A percentile compares a stretch with the other conserved stretches of the same genome.
phyloP scores from a whole-genome alignment of 2,888 invertebrate species.

The Drosophila mayaguana region DNA sequence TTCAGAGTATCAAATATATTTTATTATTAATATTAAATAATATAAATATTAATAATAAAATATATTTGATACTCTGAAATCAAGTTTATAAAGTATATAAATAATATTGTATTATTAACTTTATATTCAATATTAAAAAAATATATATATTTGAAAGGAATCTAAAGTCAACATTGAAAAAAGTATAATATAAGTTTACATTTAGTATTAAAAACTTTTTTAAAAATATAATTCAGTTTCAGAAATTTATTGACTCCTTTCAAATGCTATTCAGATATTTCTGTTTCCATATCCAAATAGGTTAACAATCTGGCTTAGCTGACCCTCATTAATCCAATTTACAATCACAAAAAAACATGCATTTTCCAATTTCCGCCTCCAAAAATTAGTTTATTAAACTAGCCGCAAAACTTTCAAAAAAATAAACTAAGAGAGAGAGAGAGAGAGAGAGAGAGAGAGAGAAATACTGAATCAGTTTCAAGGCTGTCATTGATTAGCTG shows the following conservation, averaged over 20 bases:
- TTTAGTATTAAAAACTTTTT: too few species aligned
- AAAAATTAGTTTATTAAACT: conserved; percentile 13
- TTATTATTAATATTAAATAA: too few species aligned
- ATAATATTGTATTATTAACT: too few species aligned
- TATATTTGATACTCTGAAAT: too few species aligned
- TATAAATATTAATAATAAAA: too few species aligned
- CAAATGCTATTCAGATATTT: background rate
- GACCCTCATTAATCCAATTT: conserved; percentile 17
- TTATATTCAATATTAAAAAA: too few species aligned
- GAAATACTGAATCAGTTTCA: conserved; percentile 35
- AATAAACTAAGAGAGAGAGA: conserved; percentile 9
- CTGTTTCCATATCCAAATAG: conserved; percentile 1
- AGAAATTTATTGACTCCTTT: background rate
- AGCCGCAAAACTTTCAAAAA: conserved; percentile 43
- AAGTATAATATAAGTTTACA: too few species aligned
- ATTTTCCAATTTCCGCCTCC: conserved; percentile 44
- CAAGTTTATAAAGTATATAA: too few species aligned
- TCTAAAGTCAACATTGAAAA: too few species aligned
- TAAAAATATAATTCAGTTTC: too few species aligned
- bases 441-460: conserved; percentile 16
- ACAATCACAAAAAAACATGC: conserved; percentile 8
- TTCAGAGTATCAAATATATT: too few species aligned
- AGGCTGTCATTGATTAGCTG: conserved; percentile 67
- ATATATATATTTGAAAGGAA: too few species aligned
- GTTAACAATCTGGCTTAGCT: conserved; percentile 4